A percentile compares a stretch with the other conserved stretches of the same genome.
Evolutionary conservation across 2,888 invertebrate species (phyloP).

Genomic region (Netelia inedita): DNA sequence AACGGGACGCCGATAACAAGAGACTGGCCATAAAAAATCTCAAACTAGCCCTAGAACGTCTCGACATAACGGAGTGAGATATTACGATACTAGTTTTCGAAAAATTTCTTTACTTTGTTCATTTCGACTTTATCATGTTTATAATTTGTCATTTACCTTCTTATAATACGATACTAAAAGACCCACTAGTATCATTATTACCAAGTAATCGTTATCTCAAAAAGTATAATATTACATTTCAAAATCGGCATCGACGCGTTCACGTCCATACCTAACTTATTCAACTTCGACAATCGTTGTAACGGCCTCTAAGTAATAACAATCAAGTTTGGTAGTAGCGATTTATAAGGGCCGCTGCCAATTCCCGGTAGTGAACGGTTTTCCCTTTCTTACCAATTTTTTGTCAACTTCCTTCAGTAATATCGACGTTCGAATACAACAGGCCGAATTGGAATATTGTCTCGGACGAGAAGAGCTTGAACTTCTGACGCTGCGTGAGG

Average conservation of each 20-base stretch:
- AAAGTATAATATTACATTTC: no score
- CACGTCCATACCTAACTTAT: no score
- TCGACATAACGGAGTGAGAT: conserved; percentile 95
- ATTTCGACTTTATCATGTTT: no score
- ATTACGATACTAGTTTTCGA: conserved; percentile 68
- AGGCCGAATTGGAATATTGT: conserved; percentile 96
- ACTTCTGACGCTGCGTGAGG: conserved; percentile 93
- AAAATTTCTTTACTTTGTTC: background rate
- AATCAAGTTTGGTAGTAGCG: background rate
- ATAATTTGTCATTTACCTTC: no score
- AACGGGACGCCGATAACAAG: conserved; percentile 91
- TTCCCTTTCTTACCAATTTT: conserved; percentile 49
- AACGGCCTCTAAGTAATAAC: no score
- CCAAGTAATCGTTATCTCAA: no score
- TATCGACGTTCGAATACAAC: conserved; percentile 95
- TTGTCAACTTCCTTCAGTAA: conserved; percentile 87
- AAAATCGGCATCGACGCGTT: no score
- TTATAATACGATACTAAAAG: no score
- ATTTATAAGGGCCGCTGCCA: conserved; percentile 63
- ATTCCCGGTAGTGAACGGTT: conserved; percentile 69
- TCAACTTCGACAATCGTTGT: no score
- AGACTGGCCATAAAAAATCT: conserved; percentile 93
- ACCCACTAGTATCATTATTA: no score
- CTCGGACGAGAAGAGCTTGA: conserved; percentile 95
- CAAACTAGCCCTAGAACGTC: conserved; percentile 91